Evolutionary conservation across 2,113 vertebrate species (phyloP).

Genomic region (Passer montanus): DNA sequence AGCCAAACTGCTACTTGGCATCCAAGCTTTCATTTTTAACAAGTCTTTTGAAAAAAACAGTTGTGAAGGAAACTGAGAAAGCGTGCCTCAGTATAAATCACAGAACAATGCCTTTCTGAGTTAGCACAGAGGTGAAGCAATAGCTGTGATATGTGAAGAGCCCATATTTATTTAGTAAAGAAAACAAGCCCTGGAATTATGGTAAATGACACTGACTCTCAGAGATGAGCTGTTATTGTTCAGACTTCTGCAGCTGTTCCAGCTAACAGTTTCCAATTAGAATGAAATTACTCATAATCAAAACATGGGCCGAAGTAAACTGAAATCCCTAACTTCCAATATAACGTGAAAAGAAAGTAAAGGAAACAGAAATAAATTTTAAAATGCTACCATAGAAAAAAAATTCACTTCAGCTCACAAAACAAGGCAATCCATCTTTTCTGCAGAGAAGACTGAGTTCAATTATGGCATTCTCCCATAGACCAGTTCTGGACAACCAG

Average conservation of each 20-base stretch:
- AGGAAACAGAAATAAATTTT: not conserved
- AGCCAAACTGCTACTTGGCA: not conserved
- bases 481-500: not conserved
- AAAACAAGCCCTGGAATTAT: not conserved
- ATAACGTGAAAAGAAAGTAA: not conserved
- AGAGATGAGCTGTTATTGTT: not conserved
- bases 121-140: not conserved
- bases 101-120: not conserved
- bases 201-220: not conserved
- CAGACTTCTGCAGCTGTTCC: not conserved
- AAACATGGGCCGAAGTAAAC: not conserved
- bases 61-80: not conserved
- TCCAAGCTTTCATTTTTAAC: not conserved
- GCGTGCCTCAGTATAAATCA: not conserved
- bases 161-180: not conserved
- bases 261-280: not conserved
- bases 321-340: not conserved
- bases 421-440: not conserved
- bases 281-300: conserved; percentile 16
- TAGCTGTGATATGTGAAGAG: not conserved
- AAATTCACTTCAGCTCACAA: not conserved
- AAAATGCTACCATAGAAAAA: not conserved
- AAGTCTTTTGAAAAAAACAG: not conserved
- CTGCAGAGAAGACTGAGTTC: not conserved
- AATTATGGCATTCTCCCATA: not conserved